A percentile compares a stretch with the other conserved stretches of the same genome.
Conservation (phyloP, 1,140 invertebrate genomes). For the Drosophila repletoides region DNA sequence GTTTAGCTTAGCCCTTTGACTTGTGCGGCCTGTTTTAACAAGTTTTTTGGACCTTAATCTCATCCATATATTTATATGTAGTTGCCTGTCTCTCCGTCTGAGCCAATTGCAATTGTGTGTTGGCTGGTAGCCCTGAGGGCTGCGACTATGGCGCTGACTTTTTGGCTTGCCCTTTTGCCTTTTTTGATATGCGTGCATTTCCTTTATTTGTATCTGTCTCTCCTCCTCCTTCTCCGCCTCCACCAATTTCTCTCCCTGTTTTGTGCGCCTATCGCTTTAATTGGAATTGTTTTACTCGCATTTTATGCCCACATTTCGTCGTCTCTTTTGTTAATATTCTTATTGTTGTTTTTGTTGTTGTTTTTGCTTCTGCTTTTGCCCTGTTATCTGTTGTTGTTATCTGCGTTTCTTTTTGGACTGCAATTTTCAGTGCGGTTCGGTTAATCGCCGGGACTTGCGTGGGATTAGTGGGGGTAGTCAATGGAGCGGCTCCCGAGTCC, state of each 20-base stretch:
- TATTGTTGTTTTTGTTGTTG: conserved; percentile 24
- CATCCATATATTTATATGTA: conserved; percentile 52
- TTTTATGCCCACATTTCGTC: conserved; percentile 53
- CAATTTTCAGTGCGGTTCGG: conserved; percentile 57
- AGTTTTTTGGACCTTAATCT: conserved; percentile 55
- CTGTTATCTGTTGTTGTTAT: conserved; percentile 65
- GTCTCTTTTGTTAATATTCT: conserved; percentile 42
- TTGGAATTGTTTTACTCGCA: conserved; percentile 67
- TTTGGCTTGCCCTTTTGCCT: conserved; percentile 28
- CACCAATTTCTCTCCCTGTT: background rate
- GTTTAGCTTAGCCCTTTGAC: background rate
- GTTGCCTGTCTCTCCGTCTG: conserved; percentile 2
- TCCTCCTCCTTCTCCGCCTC: background rate
- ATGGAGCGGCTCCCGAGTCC: too few relatives aligned
- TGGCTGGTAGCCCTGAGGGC: conserved; percentile 22
- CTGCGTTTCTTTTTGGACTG: conserved; percentile 56
- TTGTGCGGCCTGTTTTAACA: conserved; percentile 24
- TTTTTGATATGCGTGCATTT: conserved; percentile 38
- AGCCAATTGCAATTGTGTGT: conserved; percentile 40
- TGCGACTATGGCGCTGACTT: conserved; percentile 37
- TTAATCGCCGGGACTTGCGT: conserved; percentile 64
- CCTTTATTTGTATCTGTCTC: conserved; percentile 27
- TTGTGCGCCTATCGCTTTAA: conserved; percentile 52
- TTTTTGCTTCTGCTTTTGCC: conserved; percentile 21
- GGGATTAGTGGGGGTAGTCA: conserved; percentile 53